Percentiles rank a stretch among this genome's conserved stretches.
phyloP scores from a whole-genome alignment of 2,888 invertebrate species.

The Helicoverpa assulta region DNA sequence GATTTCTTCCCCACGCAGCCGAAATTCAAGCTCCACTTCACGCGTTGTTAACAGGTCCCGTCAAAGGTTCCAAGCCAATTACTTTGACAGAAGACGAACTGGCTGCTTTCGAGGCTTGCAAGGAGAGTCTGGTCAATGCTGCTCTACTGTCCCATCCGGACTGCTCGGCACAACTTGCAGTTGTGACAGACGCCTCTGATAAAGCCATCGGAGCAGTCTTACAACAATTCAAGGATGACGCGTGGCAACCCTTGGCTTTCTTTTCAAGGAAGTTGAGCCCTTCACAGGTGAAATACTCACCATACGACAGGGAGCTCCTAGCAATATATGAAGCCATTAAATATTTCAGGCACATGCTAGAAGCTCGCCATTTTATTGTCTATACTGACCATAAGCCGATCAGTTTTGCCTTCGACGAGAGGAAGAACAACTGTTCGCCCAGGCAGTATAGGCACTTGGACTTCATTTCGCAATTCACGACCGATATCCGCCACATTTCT shows the following conservation, averaged over 20 bases:
- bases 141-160: conserved; percentile 54
- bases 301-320: conserved; percentile 75
- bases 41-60: too few relatives aligned
- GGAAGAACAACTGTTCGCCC: too few relatives aligned
- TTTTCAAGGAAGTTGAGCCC: conserved; percentile 69
- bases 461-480: too few relatives aligned
- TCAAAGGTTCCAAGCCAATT: too few relatives aligned
- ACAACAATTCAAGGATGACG: background rate
- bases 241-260: conserved; percentile 61
- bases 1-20: too few relatives aligned
- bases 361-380: conserved; percentile 67
- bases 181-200: conserved; percentile 9
- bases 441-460: too few relatives aligned
- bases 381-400: conserved; percentile 2
- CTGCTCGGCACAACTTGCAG: conserved; percentile 56
- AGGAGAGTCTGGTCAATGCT: too few relatives aligned
- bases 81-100: too few relatives aligned
- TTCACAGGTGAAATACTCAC: conserved; percentile 66
- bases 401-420: too few relatives aligned
- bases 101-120: too few relatives aligned
- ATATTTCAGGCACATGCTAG: conserved; percentile 71
- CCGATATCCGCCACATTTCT: too few relatives aligned
- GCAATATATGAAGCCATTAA: conserved; percentile 71
- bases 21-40: too few relatives aligned
- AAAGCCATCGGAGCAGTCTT: background rate